A percentile compares a stretch with the other conserved stretches of the same genome.
phyloP scores from a whole-genome alignment of 2,113 vertebrate genomes.

The Donacobius atricapilla region DNA sequence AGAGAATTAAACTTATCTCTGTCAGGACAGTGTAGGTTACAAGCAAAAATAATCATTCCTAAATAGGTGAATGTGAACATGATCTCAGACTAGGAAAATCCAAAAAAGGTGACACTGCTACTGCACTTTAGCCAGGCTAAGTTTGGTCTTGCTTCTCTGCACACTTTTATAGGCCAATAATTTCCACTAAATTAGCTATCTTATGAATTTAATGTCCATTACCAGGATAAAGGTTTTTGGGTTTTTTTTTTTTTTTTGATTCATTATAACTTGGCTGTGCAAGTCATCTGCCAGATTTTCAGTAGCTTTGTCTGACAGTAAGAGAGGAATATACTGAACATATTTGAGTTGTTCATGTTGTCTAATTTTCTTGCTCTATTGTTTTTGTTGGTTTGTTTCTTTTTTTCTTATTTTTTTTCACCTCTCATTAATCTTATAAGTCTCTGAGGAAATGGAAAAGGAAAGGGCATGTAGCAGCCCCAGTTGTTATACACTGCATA shows the following conservation, averaged over 20 bases:
- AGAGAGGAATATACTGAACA: neutral
- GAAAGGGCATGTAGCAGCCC: neutral
- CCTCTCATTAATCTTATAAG: neutral
- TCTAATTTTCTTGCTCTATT: neutral
- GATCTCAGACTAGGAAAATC: neutral
- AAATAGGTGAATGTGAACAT: neutral
- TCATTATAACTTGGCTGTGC: neutral
- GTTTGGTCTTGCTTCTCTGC: neutral
- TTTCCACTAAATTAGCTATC: constrained; percentile 17
- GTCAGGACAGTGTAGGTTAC: neutral
- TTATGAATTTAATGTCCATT: constrained; percentile 18
- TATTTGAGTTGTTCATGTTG: neutral
- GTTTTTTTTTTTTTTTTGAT: neutral
- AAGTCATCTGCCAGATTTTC: neutral
- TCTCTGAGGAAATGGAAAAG: neutral
- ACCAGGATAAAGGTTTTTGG: neutral
- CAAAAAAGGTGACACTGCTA: fast-evolving
- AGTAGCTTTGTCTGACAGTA: neutral
- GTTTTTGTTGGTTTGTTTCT: neutral
- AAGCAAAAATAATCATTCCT: neutral
- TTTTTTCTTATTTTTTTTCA: neutral
- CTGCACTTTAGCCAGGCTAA: neutral
- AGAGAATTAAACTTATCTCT: neutral
- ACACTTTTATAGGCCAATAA: neutral
- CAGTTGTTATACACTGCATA: neutral